Conservation (phyloP, 2,113 vertebrate species). For the Condylura cristata region DNA sequence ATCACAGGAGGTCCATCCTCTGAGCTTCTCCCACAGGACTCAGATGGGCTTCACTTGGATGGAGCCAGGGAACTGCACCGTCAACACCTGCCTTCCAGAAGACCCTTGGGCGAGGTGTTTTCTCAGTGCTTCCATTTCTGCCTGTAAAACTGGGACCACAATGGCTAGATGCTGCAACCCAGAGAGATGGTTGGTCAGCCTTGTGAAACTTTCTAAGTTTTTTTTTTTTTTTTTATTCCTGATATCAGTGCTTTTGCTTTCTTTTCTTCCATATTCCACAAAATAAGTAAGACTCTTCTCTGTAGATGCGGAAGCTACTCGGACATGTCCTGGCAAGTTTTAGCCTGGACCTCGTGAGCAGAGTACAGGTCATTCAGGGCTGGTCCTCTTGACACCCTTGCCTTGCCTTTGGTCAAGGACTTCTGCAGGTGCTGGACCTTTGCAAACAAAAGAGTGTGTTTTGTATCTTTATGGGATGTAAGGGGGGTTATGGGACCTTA, state of each 20-base stretch:
- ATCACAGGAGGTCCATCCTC: neutral
- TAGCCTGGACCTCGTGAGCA: neutral
- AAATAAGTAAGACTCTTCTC: neutral
- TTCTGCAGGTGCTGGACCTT: neutral
- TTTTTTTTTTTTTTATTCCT: neutral
- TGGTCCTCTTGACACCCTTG: fast-evolving
- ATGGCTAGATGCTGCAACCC: neutral
- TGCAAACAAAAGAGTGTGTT: neutral
- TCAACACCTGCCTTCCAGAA: neutral
- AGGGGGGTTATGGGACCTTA: neutral
- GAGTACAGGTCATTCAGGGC: neutral
- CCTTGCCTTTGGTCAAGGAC: too few species aligned
- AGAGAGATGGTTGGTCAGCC: neutral
- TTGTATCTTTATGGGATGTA: neutral
- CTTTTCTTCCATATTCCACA: neutral
- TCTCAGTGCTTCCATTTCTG: neutral
- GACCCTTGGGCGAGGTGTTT: neutral
- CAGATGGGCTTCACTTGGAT: too few species aligned
- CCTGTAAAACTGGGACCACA: neutral
- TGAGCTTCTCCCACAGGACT: fast-evolving
- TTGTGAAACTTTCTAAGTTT: neutral
- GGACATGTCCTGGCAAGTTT: neutral
- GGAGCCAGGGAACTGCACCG: neutral
- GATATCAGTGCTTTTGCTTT: neutral
- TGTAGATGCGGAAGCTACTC: neutral